Conservation (phyloP, 2,888 invertebrate genomes). For the Sphinx pinastri region DNA sequence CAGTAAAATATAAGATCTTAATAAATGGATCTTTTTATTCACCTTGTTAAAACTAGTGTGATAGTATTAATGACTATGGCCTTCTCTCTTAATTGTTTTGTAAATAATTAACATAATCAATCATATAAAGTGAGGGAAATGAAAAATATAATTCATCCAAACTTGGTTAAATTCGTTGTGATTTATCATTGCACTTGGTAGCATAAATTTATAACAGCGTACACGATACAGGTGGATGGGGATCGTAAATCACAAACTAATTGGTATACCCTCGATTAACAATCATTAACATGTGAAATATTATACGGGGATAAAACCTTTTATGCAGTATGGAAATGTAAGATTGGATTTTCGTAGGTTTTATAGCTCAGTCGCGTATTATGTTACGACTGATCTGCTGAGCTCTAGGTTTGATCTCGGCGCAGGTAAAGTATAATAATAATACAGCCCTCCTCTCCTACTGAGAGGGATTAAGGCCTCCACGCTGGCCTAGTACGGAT, state of each 20-base stretch:
- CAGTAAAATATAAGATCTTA: too few relatives aligned
- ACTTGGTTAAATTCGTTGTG: not conserved
- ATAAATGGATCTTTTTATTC: too few relatives aligned
- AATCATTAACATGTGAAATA: conserved; percentile 17
- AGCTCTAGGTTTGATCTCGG: too few relatives aligned
- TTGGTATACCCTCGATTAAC: conserved; percentile 9
- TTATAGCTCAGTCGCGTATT: not conserved
- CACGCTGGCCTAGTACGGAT: too few relatives aligned
- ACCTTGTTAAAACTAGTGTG: too few relatives aligned
- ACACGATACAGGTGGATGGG: conserved; percentile 29
- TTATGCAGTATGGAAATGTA: not conserved
- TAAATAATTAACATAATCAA: not conserved
- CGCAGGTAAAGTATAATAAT: too few relatives aligned
- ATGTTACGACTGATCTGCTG: too few relatives aligned
- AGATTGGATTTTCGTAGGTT: not conserved
- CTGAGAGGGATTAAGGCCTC: too few relatives aligned
- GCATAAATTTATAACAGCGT: not conserved
- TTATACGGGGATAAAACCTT: not conserved
- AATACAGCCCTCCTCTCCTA: too few relatives aligned
- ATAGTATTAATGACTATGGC: too few relatives aligned
- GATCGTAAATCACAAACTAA: not conserved
- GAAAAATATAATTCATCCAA: not conserved
- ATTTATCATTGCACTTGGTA: conserved; percentile 5
- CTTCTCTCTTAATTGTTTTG: too few relatives aligned
- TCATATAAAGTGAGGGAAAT: not conserved